Base-by-base conservation (phyloP, 2,113 vertebrate species). In the Trematocara zebra region DNA sequence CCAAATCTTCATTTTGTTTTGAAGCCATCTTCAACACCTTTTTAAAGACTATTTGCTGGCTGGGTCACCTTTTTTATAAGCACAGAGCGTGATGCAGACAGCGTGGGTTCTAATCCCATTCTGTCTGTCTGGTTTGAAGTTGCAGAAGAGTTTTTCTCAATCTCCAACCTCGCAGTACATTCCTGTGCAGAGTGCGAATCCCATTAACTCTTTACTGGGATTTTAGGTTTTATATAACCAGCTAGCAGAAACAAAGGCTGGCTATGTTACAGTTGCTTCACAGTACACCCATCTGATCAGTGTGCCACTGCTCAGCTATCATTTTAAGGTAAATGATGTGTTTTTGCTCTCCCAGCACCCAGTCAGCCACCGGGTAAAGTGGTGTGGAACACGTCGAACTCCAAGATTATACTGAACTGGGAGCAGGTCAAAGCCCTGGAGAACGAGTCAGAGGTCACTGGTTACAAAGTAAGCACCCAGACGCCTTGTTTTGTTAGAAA, bases 391-490 rank as follows among this genome's bases (percentile, higher is more conserved):
- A 97, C 98, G 0, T 98, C 97, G 0, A 97, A 99, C 95, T 99
- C 98, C 92, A 99, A 99, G 96, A 98, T 99, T 82, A 97, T 99
- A 87, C 90, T 99, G 87, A 99, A 98, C 95, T 99, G 99, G 99
- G 99, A 99, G 95, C 98, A 98, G 90, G 99, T 99, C 92, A 99
- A 98, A 91, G 98, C 99, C 2, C 94, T 98, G 95, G 98, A 98
- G 93, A 98, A 99, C 14, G 99, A 99, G 95, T 99, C 99, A 0
- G 98, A 99, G 96, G 98, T 99, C 91, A 99, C 97, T 64, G 99
- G 99, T 85, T 99, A 99, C 95, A 99, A 99, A 96, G 99, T 99
- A 96, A 96, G 97, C 28, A 10, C 11, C 37, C 20, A 11, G 31
- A 26, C 0, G 0, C 14, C 49, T 20, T 10, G 14, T 35, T 64